Conservation (phyloP, 2,113 vertebrate species). For the Gnathonemus echidnorhynchus region DNA sequence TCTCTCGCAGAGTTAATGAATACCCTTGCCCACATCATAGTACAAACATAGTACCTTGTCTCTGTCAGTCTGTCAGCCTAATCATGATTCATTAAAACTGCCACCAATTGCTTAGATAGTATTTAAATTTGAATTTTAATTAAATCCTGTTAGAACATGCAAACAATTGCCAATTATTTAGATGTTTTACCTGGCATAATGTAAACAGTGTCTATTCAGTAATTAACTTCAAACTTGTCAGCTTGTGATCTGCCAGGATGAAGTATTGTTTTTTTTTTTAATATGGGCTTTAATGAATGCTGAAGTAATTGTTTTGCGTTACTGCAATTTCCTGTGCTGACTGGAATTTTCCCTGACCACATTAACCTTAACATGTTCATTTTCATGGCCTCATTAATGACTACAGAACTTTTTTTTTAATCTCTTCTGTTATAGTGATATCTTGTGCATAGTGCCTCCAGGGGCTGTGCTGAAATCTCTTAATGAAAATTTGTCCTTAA, state of each 20-base stretch:
- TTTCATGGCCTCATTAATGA: conserved; percentile 1
- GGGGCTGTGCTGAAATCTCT: neutral
- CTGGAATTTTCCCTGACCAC: neutral
- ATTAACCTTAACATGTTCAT: neutral
- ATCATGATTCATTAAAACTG: neutral
- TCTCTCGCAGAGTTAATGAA: neutral
- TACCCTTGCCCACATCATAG: neutral
- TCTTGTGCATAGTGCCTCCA: neutral
- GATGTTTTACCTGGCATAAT: neutral
- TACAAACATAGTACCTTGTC: neutral
- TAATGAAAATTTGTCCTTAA: neutral
- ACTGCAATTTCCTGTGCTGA: neutral
- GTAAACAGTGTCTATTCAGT: neutral
- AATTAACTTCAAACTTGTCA: neutral
- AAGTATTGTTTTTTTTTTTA: neutral
- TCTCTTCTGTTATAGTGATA: neutral
- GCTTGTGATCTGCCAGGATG: neutral
- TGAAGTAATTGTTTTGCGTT: neutral
- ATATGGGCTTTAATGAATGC: neutral
- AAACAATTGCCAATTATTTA: neutral
- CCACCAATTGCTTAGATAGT: neutral
- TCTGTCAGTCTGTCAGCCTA: neutral
- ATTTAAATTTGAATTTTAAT: neutral
- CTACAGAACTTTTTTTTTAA: neutral
- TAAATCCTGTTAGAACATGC: neutral